Evolutionary conservation across 1,140 invertebrate species (phyloP).

Genomic region (Orchesella cincta): DNA sequence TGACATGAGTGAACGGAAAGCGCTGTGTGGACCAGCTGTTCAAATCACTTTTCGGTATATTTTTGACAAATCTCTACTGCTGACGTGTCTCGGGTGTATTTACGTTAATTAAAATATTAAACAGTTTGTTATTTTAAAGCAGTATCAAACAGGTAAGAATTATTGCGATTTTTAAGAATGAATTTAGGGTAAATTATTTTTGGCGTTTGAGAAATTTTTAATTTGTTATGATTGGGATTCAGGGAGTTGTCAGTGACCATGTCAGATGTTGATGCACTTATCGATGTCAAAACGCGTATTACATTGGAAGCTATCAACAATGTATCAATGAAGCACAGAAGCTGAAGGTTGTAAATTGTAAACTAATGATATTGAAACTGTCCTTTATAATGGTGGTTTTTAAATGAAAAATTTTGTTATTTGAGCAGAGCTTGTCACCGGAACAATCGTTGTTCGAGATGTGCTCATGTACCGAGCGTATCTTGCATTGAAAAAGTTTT

Average conservation of each 20-base stretch:
- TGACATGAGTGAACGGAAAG: too few relatives aligned
- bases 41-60: too few relatives aligned
- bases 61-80: too few relatives aligned
- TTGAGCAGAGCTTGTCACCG: slow-evolving; percentile 69
- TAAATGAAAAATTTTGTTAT: slow-evolving; percentile 64
- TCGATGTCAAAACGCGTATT: slow-evolving; percentile 93
- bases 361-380: neutral
- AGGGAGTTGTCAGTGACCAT: too few relatives aligned
- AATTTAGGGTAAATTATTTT: too few relatives aligned
- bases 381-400: too few relatives aligned
- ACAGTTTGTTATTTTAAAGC: neutral
- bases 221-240: too few relatives aligned
- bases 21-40: too few relatives aligned
- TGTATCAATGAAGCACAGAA: slow-evolving; percentile 94
- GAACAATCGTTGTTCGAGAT: too few relatives aligned
- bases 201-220: too few relatives aligned
- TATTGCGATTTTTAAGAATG: too few relatives aligned
- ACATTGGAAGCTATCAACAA: slow-evolving; percentile 92
- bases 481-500: slow-evolving; percentile 87
- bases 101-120: neutral
- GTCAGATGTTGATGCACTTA: slow-evolving; percentile 79
- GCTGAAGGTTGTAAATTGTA: slow-evolving; percentile 68
- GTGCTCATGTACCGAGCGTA: slow-evolving; percentile 87
- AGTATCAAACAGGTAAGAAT: too few relatives aligned
- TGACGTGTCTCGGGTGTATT: neutral